A percentile compares a stretch with the other conserved stretches of the same genome.
Evolutionary conservation across 1,140 invertebrate genomes (phyloP).

Genomic region (Meloidogyne floridensis): DNA sequence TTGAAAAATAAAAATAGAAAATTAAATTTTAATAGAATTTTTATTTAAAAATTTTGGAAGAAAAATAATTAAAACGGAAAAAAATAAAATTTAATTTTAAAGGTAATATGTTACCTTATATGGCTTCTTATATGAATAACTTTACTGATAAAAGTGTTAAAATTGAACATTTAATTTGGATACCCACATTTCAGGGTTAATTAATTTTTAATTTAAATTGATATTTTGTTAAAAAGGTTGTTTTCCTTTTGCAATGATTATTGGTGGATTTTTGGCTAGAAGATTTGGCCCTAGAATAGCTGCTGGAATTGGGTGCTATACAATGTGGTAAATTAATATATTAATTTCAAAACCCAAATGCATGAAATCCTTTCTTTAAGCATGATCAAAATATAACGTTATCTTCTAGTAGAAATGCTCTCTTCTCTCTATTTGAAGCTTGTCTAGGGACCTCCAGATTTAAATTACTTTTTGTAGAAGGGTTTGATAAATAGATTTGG

Average conservation of each 20-base stretch:
- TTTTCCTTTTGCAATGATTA: constrained; percentile 65
- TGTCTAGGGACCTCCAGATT: too few relatives aligned
- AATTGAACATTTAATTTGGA: constrained; percentile 62
- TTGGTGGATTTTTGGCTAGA: constrained; percentile 56
- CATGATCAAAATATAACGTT: too few relatives aligned
- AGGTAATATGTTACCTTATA: constrained; percentile 65
- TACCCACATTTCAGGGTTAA: constrained; percentile 57
- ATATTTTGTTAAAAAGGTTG: constrained; percentile 49
- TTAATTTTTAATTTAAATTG: constrained; percentile 4
- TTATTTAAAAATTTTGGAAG: constrained; percentile 15
- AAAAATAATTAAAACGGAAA: neutral
- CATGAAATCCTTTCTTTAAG: too few relatives aligned
- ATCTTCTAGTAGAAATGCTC: too few relatives aligned
- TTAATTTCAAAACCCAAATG: too few relatives aligned
- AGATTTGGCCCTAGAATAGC: constrained; percentile 57
- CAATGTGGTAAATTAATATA: constrained; percentile 56
- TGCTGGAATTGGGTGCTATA: constrained; percentile 53
- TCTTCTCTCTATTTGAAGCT: too few relatives aligned
- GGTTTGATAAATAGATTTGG: too few relatives aligned
- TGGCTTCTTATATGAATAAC: constrained; percentile 66
- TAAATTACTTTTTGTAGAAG: too few relatives aligned
- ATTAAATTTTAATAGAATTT: neutral
- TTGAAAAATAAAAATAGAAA: neutral
- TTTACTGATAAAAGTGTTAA: constrained; percentile 54
- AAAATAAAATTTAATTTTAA: constrained; percentile 14